phyloP scores from a whole-genome alignment of 2,888 invertebrate species.

The Aleiodes leptofemur region DNA sequence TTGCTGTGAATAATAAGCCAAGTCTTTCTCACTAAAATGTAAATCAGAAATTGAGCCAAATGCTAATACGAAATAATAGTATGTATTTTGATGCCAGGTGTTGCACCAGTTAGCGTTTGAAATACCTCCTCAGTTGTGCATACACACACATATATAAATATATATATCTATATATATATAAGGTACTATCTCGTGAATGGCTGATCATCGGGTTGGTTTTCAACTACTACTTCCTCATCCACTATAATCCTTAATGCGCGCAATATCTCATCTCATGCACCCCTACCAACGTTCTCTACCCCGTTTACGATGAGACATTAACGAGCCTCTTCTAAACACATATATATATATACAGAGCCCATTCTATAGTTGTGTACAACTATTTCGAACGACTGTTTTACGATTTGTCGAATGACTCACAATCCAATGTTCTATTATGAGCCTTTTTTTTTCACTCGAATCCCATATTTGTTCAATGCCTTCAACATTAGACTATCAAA shows the following conservation, averaged over 20 bases:
- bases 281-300: neutral
- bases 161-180: neutral
- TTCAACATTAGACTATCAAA: neutral
- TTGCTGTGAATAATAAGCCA: conserved; percentile 49
- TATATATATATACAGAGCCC: conserved; percentile 1
- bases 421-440: conserved; percentile 12
- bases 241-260: conserved; percentile 4
- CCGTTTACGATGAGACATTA: conserved; percentile 25
- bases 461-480: neutral
- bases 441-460: neutral
- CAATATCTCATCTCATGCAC: neutral
- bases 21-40: conserved; percentile 1
- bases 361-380: neutral
- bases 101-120: neutral
- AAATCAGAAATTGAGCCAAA: conserved; percentile 17
- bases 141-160: neutral
- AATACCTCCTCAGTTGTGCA: neutral
- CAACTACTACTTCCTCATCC: conserved; percentile 15
- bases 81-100: conserved; percentile 22
- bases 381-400: conserved; percentile 18
- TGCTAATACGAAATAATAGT: neutral
- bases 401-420: conserved; percentile 16
- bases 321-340: conserved; percentile 9
- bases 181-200: conserved; percentile 4
- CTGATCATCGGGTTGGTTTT: conserved; percentile 12